Conservation (phyloP, 92 coral and sea anemone species). For the Umimayanthus kanabou region DNA sequence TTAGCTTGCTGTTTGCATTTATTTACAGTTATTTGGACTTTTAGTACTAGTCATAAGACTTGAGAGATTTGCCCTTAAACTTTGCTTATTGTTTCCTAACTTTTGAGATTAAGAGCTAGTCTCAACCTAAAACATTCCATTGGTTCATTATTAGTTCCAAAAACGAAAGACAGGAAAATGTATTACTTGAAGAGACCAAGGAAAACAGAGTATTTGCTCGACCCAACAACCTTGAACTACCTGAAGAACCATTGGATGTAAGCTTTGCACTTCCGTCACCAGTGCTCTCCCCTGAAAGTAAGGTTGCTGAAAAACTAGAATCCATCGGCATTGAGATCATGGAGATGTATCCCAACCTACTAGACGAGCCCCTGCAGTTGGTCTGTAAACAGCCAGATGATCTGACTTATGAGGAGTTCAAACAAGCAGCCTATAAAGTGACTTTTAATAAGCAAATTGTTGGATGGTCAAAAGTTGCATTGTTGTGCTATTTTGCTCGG, state of each 20-base stretch:
- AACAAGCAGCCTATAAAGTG: conserved; percentile 79
- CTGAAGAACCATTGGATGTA: conserved; percentile 33
- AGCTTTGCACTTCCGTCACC: conserved; percentile 71
- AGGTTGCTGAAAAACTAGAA: conserved; percentile 91
- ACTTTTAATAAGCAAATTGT: conserved; percentile 78
- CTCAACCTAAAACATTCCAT: not conserved
- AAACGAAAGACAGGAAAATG: not conserved
- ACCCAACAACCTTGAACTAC: conserved; percentile 61
- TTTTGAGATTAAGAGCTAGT: too few relatives aligned
- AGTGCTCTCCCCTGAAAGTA: conserved; percentile 94
- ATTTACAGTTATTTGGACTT: too few relatives aligned
- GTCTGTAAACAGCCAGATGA: conserved; percentile 61
- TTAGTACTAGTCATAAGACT: too few relatives aligned
- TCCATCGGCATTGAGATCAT: conserved; percentile 86
- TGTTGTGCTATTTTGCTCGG: conserved; percentile 93
- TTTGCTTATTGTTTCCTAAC: too few relatives aligned
- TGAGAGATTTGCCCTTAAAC: too few relatives aligned
- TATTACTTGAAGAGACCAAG: conserved; percentile 9
- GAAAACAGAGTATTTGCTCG: not conserved
- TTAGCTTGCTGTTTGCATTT: too few relatives aligned
- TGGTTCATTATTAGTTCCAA: not conserved
- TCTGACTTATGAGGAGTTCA: conserved; percentile 84
- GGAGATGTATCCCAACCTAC: conserved; percentile 72
- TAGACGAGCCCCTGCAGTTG: conserved; percentile 80
- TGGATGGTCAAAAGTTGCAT: conserved; percentile 97